Evolutionary conservation across 2,888 invertebrate species (phyloP).

Genomic region (Ochropacha duplaris): DNA sequence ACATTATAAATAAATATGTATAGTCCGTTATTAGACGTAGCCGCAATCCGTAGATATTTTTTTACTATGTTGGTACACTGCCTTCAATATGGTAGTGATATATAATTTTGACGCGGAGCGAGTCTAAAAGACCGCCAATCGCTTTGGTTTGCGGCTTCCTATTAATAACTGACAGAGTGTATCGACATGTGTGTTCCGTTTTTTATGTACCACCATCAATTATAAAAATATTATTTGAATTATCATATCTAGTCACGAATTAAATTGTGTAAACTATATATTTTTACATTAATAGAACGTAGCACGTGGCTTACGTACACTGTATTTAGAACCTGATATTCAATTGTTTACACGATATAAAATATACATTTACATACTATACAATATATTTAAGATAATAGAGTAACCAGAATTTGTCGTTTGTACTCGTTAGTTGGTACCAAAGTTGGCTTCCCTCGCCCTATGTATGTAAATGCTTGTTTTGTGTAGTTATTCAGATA

Average conservation of each 20-base stretch:
- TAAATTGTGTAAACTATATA: conserved; percentile 41
- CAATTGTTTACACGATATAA: conserved; percentile 7
- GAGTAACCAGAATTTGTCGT: conserved; percentile 8
- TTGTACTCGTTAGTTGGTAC: conserved; percentile 29
- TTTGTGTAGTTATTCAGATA: conserved; percentile 53
- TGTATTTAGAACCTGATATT: conserved; percentile 8
- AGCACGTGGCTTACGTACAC: conserved; percentile 25
- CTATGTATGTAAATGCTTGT: conserved; percentile 70
- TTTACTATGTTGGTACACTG: background rate
- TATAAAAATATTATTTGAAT: conserved; percentile 11
- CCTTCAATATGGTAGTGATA: background rate
- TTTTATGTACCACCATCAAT: conserved; percentile 6
- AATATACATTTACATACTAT: conserved; percentile 25
- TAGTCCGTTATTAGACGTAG: background rate
- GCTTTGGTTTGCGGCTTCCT: background rate
- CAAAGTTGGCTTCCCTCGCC: conserved; percentile 65
- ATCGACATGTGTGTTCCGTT: background rate
- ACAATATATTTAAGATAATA: conserved; percentile 18
- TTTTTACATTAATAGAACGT: conserved; percentile 45
- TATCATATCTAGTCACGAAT: conserved; percentile 60
- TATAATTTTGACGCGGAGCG: background rate
- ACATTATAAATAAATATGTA: conserved; percentile 13
- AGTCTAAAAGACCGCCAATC: background rate
- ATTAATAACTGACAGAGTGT: background rate
- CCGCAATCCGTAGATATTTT: background rate